phyloP scores from a whole-genome alignment of 2,113 vertebrate species.

The Phoenicopterus ruber region DNA sequence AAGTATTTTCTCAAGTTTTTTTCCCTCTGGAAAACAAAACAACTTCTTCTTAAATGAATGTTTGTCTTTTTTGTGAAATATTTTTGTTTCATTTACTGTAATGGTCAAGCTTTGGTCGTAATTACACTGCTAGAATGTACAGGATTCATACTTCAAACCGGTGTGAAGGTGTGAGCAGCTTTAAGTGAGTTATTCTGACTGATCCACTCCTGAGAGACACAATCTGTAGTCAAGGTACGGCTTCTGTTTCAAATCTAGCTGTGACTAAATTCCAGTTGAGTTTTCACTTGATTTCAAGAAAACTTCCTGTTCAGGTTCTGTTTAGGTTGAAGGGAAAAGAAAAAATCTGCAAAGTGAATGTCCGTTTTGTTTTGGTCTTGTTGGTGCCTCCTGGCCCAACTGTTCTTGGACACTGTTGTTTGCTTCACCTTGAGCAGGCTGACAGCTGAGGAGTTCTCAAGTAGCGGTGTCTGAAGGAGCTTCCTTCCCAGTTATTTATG shows the following conservation, averaged over 20 bases:
- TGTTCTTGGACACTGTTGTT: not conserved
- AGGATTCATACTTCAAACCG: not conserved
- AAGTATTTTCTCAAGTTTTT: not conserved
- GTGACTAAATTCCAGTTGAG: not conserved
- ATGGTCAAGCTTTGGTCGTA: not conserved
- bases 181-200: not conserved
- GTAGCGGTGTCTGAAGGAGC: not conserved
- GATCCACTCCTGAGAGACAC: not conserved
- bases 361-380: not conserved
- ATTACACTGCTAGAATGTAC: not conserved
- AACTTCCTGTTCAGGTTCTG: not conserved
- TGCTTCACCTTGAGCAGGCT: not conserved
- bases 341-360: not conserved
- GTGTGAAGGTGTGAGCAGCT: not conserved
- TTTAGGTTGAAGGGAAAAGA: not conserved
- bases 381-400: rapidly evolving
- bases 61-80: not conserved
- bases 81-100: not conserved
- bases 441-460: not conserved
- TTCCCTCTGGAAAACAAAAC: no score
- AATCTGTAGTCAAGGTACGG: not conserved
- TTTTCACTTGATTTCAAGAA: not conserved
- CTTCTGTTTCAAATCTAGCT: not conserved
- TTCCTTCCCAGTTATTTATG: not conserved
- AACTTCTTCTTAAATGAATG: not conserved